Base-by-base conservation (phyloP, 2,888 invertebrate genomes). In the Dyspetes luteomarginatus region DNA sequence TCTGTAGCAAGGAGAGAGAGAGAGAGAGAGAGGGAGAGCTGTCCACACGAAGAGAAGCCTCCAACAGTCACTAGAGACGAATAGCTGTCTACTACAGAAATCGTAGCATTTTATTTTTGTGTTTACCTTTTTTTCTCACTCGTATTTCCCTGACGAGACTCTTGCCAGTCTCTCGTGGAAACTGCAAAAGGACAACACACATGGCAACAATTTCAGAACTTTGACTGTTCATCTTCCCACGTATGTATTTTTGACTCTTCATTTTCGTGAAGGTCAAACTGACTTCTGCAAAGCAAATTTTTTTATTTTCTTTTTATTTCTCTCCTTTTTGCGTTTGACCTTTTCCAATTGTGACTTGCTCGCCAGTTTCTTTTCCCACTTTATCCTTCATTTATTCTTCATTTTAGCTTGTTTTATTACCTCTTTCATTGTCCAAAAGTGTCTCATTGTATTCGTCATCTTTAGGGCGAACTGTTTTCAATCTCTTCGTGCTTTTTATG, bases 61-160 rank as follows among this genome's bases (percentile, higher is more conserved):
- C 56, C 65, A 75, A 24, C 71, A 62, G 43, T 64, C 45, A 41
- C 19, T 64, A 64, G 68, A 76, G 58, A 65, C 56, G 76, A n/a
- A 68, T 75, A 28, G 48, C 28, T 65, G 43, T 76, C 41, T 62
- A 60, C 41, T 26, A 30, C 41, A 50, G 24, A 81, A 76, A 58
- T 72, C 64, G 41, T 30, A 41, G 48, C 78, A 17, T 43, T 64
- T 62, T 60, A 45, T 72, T 60, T 62, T 43, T 56, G 4, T 58
- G n/a, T 48, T 48, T 45, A 64, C 15, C 55, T 62, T 56, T 26
- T 58, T 7, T 26, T 7, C 26, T 45, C 41, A 0, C 22, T n/a
- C 5, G 41, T 28, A 62, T 55, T 77, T 73, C 76, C 68, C 58
- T 64, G 62, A 72, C 68, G 82, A 50, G 28, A 65, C 56, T 58